Base-by-base conservation (phyloP, 2,797 vertebrate genomes). In the Danionella dracula region DNA sequence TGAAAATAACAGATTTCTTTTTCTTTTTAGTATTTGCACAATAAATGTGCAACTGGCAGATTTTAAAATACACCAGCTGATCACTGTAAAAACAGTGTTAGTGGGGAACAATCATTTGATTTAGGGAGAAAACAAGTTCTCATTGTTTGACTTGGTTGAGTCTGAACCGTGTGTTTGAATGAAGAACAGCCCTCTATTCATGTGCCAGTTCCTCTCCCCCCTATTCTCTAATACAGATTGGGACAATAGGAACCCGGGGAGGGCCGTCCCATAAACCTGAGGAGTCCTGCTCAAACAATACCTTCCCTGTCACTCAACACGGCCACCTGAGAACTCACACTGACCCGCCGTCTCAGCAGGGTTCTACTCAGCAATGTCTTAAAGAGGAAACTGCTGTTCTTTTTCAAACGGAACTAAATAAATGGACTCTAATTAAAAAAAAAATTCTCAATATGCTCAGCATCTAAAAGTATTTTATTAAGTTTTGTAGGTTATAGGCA, bases 121-220 rank as follows among this genome's bases (percentile, higher is more conserved):
- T 70, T 63, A 58, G 21, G 37, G 9, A 48, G 46, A 45, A 60
- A 74, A 86, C 70, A 77, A 73, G 54, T 51, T 64, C 42, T 73
- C 72, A 84, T 79, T 87, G 86, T 86, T 35, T 69, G 75, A 45
- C 16, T 32, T 29, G 21, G n/a, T 56, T 61, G 65, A 55, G 57
- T 42, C 29, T 51, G 56, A 46, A 57, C 46, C 12, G 29, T 40
- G 23, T 55, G 59, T 77, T 57, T 61, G 70, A 68, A 77, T 75
- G 46, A 19, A 60, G 29, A 68, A 83, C 81, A 83, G 73, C 83
- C 60, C 82, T 49, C 65, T 59, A 82, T 78, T 82, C 80, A 84
- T 82, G 78, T 83, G 76, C 59, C 65, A 78, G 66, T 73, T 63
- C 71, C 64, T 42, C 13, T 72, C 66, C 66, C 69, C 31, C 68